Base-by-base conservation (phyloP, 2,797 vertebrate species). In the Melanotaenia parkinsoni region DNA sequence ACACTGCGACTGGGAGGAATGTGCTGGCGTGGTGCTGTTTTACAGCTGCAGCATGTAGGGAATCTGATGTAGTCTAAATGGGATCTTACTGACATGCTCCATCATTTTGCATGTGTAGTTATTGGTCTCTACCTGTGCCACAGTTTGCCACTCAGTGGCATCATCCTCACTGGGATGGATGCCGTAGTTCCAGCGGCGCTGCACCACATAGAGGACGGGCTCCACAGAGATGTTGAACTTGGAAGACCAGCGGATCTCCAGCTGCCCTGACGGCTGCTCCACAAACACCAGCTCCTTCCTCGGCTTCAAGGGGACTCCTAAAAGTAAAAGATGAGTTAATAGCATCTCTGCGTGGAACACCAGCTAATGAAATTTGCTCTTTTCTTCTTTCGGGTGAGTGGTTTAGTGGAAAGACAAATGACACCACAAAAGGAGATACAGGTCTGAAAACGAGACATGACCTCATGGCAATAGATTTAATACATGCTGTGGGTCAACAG, bases 191-290 rank as follows among this genome's bases (percentile, higher is more conserved):
- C 97, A 99, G 65, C 97, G 93, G 5, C 96, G 95, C 84, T 99
- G 97, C 50, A 99, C 92, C 72, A 98, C 96, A 3, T 99, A 98
- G 40, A 98, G 95, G 50, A 98, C 97, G 0, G 98, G 98, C 68
- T 99, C 98, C 30, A 97, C 97, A 0, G 98, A 99, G 65, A 98
- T 93, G 81, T 98, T 98, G 88, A 98, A 99, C 81, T 97, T 97
- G 6, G 97, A 99, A 60, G 97, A 98, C 98, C 98, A 99, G 72
- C 93, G 96, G 72, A 99, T 94, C 82, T 97, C 96, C 88, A 99
- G 92, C 58, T 95, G 95, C 60, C 96, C 96, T 0, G 95, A 94
- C 0, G 90, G 91, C 80, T 94, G 94, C 85, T 99, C 98, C 57
- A 85, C 64, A 68, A 99, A 99, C 60, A 93, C 94, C 85, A 99